Evolutionary conservation across 2,888 invertebrate genomes (phyloP).

Genomic region (Eupeodes latifasciatus): DNA sequence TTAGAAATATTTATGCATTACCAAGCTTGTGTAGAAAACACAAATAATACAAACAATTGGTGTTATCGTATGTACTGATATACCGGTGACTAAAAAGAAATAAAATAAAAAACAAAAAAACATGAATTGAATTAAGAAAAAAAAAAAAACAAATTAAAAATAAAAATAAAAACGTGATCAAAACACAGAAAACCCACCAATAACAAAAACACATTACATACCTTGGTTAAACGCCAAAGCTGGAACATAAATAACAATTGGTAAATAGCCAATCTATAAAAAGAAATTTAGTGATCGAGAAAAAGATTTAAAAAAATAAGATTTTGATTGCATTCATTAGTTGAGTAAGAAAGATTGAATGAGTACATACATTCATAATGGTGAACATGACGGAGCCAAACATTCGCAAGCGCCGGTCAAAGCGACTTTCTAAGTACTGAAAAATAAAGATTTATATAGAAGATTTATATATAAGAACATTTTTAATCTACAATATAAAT

Average conservation of each 20-base stretch:
- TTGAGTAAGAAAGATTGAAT: background rate
- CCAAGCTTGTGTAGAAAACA: constrained; percentile 93
- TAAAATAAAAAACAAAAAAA: constrained; percentile 10
- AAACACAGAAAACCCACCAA: background rate
- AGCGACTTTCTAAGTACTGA: constrained; percentile 90
- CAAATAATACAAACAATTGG: constrained; percentile 93
- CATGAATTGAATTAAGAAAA: background rate
- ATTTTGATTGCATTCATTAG: background rate
- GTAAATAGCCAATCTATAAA: constrained; percentile 90
- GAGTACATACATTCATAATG: constrained; percentile 88
- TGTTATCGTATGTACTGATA: constrained; percentile 92
- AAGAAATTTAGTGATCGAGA: constrained; percentile 52
- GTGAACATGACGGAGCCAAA: constrained; percentile 90
- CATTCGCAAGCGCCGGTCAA: constrained; percentile 89
- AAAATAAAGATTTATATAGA: constrained; percentile 79
- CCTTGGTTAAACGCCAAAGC: constrained; percentile 93
- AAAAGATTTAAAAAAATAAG: constrained; percentile 11
- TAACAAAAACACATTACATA: constrained; percentile 79
- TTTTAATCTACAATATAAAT: no score
- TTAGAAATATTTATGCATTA: constrained; percentile 84
- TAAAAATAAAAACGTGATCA: background rate
- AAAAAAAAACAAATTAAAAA: background rate
- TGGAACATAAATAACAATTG: constrained; percentile 92
- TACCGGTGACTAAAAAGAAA: constrained; percentile 89
- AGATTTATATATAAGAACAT: background rate